These are phyloP conservation scores for Thalassaphorura encarpata DNA, from an alignment of 1,140 invertebrate species.

Conservation along the genomic window DNA sequence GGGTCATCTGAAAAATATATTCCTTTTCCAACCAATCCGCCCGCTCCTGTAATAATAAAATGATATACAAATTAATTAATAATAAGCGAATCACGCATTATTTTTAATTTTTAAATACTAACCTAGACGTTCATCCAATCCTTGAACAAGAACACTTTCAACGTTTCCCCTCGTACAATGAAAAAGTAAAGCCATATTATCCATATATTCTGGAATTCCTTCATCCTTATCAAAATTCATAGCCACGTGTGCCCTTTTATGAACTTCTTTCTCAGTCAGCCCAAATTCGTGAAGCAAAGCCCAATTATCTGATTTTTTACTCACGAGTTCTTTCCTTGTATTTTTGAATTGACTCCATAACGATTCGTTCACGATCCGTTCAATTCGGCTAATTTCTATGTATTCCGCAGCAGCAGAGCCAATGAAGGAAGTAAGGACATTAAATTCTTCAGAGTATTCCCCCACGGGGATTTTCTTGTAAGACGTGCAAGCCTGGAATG, in stretches of 20 bases:
- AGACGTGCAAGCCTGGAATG: background rate
- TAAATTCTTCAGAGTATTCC: background rate
- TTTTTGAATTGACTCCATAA: background rate
- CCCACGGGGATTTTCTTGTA: background rate
- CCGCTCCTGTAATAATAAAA: too few species aligned
- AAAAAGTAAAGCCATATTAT: slow-evolving; percentile 8
- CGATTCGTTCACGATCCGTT: background rate
- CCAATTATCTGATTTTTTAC: background rate
- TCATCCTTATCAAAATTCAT: background rate
- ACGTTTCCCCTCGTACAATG: background rate
- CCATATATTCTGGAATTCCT: background rate
- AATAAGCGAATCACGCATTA: too few species aligned
- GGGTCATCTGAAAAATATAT: slow-evolving; percentile 8
- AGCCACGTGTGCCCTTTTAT: background rate
- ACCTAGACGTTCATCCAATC: slow-evolving; percentile 5
- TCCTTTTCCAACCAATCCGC: background rate
- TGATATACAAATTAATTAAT: too few species aligned
- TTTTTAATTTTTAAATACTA: too few species aligned
- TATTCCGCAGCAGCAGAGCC: background rate
- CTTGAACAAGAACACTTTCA: background rate
- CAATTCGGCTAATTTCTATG: background rate
- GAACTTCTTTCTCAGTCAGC: background rate
- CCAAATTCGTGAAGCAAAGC: background rate
- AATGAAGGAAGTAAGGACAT: background rate
- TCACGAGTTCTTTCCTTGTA: slow-evolving; percentile 1